phyloP scores from a whole-genome alignment of 2,797 vertebrate species.

The Chloroceryle inda region DNA sequence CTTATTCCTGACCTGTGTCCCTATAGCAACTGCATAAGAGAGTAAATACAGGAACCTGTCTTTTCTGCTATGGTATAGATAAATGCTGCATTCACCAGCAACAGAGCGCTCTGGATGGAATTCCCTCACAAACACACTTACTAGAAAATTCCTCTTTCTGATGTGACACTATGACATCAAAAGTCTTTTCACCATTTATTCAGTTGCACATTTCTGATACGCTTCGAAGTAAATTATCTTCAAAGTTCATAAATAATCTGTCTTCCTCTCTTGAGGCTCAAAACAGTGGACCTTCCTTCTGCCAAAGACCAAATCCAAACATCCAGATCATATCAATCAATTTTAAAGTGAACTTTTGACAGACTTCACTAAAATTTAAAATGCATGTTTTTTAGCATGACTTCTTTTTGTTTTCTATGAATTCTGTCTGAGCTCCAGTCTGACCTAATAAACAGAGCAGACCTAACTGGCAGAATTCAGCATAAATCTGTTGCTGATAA shows the following conservation, averaged over 20 bases:
- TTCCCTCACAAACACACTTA: not conserved
- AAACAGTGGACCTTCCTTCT: not conserved
- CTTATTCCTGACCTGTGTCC: not conserved
- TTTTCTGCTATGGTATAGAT: not conserved
- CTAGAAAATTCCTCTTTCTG: not conserved
- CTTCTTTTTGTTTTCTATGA: not conserved
- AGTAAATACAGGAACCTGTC: not conserved
- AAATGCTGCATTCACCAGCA: not conserved
- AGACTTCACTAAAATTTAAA: not conserved
- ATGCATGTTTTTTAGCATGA: not conserved
- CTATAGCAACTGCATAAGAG: not conserved
- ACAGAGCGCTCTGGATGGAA: not conserved
- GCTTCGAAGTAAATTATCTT: not conserved
- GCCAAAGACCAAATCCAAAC: not conserved
- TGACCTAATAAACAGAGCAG: slow-evolving; percentile 21
- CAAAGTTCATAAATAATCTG: not conserved
- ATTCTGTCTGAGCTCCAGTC: not conserved
- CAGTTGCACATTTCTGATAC: not conserved
- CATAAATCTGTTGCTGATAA: not conserved
- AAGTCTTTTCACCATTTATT: not conserved
- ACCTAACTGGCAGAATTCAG: not conserved
- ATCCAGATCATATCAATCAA: not conserved
- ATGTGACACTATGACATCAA: not conserved
- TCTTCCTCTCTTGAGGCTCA: not conserved
- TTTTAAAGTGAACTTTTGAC: not conserved